Conservation (phyloP, 2,888 invertebrate genomes). For the Euplagia quadripunctaria region DNA sequence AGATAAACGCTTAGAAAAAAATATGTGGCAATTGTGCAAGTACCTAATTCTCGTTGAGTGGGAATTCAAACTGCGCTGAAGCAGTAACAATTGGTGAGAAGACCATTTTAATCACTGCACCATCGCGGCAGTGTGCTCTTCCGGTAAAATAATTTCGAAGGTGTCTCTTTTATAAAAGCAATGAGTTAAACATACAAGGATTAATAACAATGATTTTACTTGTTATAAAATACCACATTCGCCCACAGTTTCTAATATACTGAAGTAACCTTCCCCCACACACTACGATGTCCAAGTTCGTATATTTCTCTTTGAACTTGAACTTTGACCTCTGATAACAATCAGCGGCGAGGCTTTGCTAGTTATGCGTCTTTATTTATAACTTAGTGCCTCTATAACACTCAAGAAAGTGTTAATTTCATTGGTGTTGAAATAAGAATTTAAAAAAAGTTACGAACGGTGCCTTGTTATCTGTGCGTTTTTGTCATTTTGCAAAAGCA, state of each 20-base stretch:
- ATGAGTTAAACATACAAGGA: too few relatives aligned
- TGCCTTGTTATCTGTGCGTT: not conserved
- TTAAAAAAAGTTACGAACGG: not conserved
- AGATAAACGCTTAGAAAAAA: too few relatives aligned
- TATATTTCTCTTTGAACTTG: conserved; percentile 36
- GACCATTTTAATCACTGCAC: too few relatives aligned
- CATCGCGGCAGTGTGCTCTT: too few relatives aligned
- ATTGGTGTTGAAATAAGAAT: not conserved
- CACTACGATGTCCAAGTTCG: conserved; percentile 9
- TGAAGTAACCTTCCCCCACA: not conserved
- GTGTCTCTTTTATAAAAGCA: too few relatives aligned
- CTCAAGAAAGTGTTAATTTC: conserved; percentile 3
- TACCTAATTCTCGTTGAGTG: too few relatives aligned
- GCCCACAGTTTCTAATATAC: not conserved
- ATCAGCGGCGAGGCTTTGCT: conserved; percentile 31
- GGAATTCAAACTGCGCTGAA: too few relatives aligned
- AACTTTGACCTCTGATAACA: conserved; percentile 41
- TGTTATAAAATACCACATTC: not conserved
- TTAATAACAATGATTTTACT: not conserved
- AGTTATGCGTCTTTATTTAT: conserved; percentile 36
- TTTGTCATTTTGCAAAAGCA: too few relatives aligned
- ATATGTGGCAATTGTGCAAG: too few relatives aligned
- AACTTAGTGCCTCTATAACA: not conserved
- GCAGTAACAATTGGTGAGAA: too few relatives aligned
- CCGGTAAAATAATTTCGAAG: too few relatives aligned